Conservation (phyloP, 2,113 vertebrate species). For the Ammospiza caudacuta region DNA sequence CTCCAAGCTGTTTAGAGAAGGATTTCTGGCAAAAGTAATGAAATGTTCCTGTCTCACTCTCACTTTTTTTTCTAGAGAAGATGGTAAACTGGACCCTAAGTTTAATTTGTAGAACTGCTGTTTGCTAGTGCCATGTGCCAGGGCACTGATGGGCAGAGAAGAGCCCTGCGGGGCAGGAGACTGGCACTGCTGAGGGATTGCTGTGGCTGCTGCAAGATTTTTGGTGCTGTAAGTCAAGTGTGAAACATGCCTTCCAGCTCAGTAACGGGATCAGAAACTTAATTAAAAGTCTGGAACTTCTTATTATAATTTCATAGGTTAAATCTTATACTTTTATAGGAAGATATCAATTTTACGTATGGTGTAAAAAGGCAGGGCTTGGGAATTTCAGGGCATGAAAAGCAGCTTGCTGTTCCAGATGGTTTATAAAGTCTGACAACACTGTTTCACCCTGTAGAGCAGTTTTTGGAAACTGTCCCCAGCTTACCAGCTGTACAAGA, state of each 20-base stretch:
- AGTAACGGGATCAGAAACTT: background rate
- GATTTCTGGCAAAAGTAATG: background rate
- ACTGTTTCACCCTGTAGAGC: constrained; percentile 59
- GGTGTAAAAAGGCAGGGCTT: background rate
- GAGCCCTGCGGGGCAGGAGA: background rate
- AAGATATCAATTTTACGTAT: background rate
- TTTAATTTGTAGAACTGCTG: background rate
- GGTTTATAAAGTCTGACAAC: constrained; percentile 61
- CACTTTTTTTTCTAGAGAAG: background rate
- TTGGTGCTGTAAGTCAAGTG: background rate
- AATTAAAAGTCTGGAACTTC: background rate
- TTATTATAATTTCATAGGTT: background rate
- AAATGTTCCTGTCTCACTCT: background rate
- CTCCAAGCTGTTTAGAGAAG: background rate
- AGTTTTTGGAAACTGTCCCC: constrained; percentile 62
- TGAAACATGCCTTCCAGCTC: background rate
- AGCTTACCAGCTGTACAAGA: constrained; percentile 67
- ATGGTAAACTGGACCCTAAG: background rate
- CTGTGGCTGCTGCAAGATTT: background rate
- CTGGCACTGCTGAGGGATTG: background rate
- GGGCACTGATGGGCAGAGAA: background rate
- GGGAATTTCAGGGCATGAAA: constrained; percentile 6
- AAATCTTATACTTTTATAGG: background rate
- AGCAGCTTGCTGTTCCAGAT: constrained; percentile 68
- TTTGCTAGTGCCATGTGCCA: background rate